phyloP scores from a whole-genome alignment of 2,888 invertebrate species.

The Branchellion lobata region DNA sequence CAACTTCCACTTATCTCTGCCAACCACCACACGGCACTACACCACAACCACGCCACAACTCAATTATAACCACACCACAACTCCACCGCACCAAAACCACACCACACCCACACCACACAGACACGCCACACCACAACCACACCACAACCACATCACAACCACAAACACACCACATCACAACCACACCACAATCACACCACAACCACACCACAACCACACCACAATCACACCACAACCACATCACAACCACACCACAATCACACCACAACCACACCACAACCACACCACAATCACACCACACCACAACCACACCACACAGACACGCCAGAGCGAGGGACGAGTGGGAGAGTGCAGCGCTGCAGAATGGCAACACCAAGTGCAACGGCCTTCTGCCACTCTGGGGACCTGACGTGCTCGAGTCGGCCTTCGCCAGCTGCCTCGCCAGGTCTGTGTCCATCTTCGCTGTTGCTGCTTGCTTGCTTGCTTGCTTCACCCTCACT shows the following conservation, averaged over 20 bases:
- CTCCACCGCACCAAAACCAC: too few species aligned
- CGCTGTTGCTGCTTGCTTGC: neutral
- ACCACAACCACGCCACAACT: too few species aligned
- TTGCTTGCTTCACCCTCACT: too few species aligned
- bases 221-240: too few species aligned
- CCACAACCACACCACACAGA: slow-evolving; percentile 55
- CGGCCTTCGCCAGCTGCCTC: slow-evolving; percentile 78
- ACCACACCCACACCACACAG: too few species aligned
- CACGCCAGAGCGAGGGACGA: slow-evolving; percentile 78
- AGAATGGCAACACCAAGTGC: slow-evolving; percentile 95
- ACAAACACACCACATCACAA: too few species aligned
- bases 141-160: too few species aligned
- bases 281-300: neutral
- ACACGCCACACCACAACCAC: too few species aligned
- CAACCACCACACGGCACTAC: too few species aligned
- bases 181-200: too few species aligned
- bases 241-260: neutral
- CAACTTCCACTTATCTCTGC: neutral
- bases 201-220: too few species aligned
- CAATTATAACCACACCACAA: too few species aligned
- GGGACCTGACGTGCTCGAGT: slow-evolving; percentile 72
- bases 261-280: neutral
- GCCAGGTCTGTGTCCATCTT: slow-evolving; percentile 70
- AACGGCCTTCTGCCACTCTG: slow-evolving; percentile 93
- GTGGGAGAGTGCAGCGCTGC: slow-evolving; percentile 95